These are phyloP conservation scores for Latrodectus geometricus DNA, from an alignment of 1,140 invertebrate genomes.

Conservation along the genomic window DNA sequence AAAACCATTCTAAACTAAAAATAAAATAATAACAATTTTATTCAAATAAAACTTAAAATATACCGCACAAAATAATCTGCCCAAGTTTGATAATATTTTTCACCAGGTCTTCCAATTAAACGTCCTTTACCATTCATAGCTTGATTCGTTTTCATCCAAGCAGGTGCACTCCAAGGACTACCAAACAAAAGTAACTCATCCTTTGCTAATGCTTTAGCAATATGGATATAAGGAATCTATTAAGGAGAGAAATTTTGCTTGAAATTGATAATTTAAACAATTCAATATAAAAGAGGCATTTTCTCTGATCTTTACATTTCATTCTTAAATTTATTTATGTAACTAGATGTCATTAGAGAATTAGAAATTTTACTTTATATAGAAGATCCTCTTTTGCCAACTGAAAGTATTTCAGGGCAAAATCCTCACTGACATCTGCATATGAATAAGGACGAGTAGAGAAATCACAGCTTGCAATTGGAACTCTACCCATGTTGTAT, in stretches of 20 bases:
- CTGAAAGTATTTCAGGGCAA: constrained; percentile 76
- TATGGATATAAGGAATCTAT: constrained; percentile 78
- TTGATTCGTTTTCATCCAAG: constrained; percentile 93
- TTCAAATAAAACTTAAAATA: constrained; percentile 27
- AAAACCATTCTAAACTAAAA: too few relatives aligned
- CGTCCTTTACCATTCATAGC: constrained; percentile 72
- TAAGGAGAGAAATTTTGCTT: constrained; percentile 16
- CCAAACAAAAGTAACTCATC: constrained; percentile 74
- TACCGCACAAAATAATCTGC: constrained; percentile 83
- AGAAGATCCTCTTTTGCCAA: constrained; percentile 77
- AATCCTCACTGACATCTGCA: constrained; percentile 75
- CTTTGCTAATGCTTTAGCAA: constrained; percentile 70
- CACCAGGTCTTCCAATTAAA: constrained; percentile 73
- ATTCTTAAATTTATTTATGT: neutral
- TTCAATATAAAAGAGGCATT: neutral
- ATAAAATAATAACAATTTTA: neutral
- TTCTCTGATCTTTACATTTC: neutral
- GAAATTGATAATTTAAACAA: neutral
- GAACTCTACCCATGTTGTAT: constrained; percentile 81
- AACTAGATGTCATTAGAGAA: neutral
- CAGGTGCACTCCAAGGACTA: constrained; percentile 85
- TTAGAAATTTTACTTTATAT: constrained; percentile 70
- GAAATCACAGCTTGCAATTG: constrained; percentile 88
- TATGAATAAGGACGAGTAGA: constrained; percentile 79
- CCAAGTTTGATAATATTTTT: constrained; percentile 81